Conservation (phyloP, 2,113 vertebrate species). For the Vombatus ursinus region DNA sequence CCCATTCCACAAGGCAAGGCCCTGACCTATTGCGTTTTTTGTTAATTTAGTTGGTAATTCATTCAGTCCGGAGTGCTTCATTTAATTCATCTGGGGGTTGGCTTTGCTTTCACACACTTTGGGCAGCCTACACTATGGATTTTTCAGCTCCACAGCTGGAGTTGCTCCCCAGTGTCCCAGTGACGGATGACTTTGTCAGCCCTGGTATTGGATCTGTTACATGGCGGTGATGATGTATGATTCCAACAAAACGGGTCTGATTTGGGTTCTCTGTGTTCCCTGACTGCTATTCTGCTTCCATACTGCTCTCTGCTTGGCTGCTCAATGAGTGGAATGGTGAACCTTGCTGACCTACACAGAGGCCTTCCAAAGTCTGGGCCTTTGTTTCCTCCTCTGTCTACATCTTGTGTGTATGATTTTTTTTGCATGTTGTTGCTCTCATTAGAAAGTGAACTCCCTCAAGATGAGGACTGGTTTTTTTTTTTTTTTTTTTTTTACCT, state of each 20-base stretch:
- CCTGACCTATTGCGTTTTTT: not conserved
- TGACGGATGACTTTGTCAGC: slow-evolving; percentile 73
- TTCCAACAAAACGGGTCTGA: slow-evolving; percentile 30
- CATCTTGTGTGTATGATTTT: not conserved
- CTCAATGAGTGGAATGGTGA: slow-evolving; percentile 46
- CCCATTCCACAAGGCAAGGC: not conserved
- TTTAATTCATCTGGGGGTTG: not conserved
- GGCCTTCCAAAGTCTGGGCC: not conserved
- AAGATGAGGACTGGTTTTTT: not conserved
- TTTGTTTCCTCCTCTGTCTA: not conserved
- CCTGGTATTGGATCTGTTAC: slow-evolving; percentile 65
- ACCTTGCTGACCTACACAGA: slow-evolving; percentile 3
- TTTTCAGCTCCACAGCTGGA: not conserved
- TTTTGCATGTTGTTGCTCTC: not conserved
- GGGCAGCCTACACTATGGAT: not conserved
- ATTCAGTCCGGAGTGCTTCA: not conserved
- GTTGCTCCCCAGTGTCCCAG: slow-evolving; percentile 59
- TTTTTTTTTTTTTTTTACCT: not conserved
- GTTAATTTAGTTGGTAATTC: not conserved
- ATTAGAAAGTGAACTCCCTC: not conserved
- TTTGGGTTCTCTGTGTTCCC: slow-evolving; percentile 63
- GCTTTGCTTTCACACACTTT: slow-evolving; percentile 5
- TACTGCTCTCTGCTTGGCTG: slow-evolving; percentile 29
- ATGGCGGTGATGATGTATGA: slow-evolving; percentile 66
- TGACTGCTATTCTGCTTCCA: slow-evolving; percentile 51